Conservation (phyloP, 2,888 invertebrate genomes). For the Eretmocerus hayati region DNA sequence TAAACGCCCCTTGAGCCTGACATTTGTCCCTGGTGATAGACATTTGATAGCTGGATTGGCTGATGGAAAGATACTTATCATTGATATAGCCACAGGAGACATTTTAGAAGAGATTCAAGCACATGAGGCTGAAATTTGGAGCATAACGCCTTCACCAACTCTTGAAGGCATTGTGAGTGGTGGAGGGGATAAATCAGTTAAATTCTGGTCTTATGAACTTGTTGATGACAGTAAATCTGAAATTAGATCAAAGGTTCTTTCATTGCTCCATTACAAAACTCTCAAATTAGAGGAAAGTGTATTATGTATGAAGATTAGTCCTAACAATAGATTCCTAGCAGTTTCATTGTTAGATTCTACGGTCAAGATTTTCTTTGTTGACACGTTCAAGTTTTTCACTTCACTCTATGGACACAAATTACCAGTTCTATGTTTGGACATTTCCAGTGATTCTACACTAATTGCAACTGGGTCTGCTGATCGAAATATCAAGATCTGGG, state of each 20-base stretch:
- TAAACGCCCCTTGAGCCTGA: constrained; percentile 63
- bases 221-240: constrained; percentile 60
- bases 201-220: constrained; percentile 90
- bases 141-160: constrained; percentile 64
- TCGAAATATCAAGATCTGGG: constrained; percentile 95
- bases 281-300: constrained; percentile 84
- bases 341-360: constrained; percentile 88
- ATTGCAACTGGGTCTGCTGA: constrained; percentile 94
- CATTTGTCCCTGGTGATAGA: constrained; percentile 85
- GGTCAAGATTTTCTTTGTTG: constrained; percentile 90
- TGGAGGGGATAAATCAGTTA: constrained; percentile 82
- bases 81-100: constrained; percentile 76
- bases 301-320: constrained; percentile 73
- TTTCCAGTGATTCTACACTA: constrained; percentile 78
- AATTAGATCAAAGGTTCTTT: constrained; percentile 63
- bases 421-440: constrained; percentile 89
- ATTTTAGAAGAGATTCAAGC: constrained; percentile 77
- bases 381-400: constrained; percentile 91
- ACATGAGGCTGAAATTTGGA: constrained; percentile 74
- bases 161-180: constrained; percentile 71
- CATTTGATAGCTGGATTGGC: constrained; percentile 84
- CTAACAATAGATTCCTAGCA: constrained; percentile 81
- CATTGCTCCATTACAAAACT: constrained; percentile 71
- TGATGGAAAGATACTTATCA: constrained; percentile 72
- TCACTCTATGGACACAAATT: constrained; percentile 94